A percentile compares a stretch with the other conserved stretches of the same genome.
Evolutionary conservation across 2,113 vertebrate genomes (phyloP).

Genomic region (Microcebus jonahi): DNA sequence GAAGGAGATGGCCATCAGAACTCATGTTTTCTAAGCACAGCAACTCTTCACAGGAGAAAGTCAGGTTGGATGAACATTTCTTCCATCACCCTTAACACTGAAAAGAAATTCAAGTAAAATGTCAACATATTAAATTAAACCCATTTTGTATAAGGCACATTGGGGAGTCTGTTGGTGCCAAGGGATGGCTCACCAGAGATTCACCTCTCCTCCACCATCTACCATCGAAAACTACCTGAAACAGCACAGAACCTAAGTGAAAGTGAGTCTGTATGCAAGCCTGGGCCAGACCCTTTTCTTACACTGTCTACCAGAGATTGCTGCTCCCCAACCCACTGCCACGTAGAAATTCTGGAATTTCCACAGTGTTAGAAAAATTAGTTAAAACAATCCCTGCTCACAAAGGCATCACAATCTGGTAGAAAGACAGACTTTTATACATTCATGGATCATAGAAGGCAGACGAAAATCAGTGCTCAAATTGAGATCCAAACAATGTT

Average conservation of each 20-base stretch:
- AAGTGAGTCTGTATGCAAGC: neutral
- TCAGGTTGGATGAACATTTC: neutral
- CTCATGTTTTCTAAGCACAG: neutral
- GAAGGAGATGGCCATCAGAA: neutral
- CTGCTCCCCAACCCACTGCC: neutral
- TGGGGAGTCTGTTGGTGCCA: neutral
- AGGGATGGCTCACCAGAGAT: neutral
- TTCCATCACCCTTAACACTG: neutral
- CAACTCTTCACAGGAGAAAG: neutral
- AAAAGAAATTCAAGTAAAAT: neutral
- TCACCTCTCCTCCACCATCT: neutral
- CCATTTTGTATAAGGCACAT: neutral
- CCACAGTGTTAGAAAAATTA: neutral
- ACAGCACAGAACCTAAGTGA: neutral
- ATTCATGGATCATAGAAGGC: neutral
- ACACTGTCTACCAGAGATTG: neutral
- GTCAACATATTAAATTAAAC: neutral
- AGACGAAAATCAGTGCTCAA: slow-evolving; percentile 24
- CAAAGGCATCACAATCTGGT: neutral
- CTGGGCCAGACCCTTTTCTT: neutral
- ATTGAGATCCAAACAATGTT: slow-evolving; percentile 53
- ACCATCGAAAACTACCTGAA: neutral
- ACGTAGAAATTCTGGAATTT: slow-evolving; percentile 2
- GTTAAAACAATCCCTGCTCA: neutral
- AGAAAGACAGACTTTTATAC: neutral